These are phyloP conservation scores for Xiphophorus couchianus DNA, from an alignment of 2,113 vertebrate species.

Conservation along the genomic window DNA sequence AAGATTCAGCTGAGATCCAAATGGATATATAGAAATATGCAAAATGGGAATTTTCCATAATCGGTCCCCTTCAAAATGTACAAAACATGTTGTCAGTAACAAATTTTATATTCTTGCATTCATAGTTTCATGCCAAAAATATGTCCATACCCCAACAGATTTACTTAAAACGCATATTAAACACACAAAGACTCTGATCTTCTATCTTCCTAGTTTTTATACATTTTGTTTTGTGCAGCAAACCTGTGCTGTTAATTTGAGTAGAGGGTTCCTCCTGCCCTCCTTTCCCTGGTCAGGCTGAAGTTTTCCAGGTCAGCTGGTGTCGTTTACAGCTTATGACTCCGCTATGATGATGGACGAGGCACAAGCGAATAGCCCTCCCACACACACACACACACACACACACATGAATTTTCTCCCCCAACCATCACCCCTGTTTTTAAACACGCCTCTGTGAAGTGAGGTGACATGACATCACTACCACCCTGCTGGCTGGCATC, in stretches of 20 bases:
- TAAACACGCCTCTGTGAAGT: slow-evolving; percentile 34
- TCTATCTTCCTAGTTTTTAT: background rate
- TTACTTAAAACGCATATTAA: background rate
- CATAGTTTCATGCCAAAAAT: background rate
- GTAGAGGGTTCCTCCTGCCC: slow-evolving; percentile 7
- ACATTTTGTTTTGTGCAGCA: background rate
- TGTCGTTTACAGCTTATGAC: slow-evolving; percentile 71
- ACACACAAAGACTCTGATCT: background rate
- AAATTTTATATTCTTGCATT: background rate
- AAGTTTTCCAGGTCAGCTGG: slow-evolving; percentile 54
- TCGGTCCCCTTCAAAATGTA: background rate
- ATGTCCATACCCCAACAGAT: background rate
- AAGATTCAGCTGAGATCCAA: no score
- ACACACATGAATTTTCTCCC: background rate
- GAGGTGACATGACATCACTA: slow-evolving; percentile 64
- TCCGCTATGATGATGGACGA: slow-evolving; percentile 62
- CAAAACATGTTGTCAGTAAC: background rate
- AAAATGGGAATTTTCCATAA: no score
- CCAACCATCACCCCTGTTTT: background rate
- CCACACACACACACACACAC: no score
- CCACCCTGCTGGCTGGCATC: slow-evolving; percentile 38
- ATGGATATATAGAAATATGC: no score
- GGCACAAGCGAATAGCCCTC: slow-evolving; percentile 30
- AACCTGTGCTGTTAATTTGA: background rate
- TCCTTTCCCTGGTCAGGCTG: slow-evolving; percentile 2